Evolutionary conservation across 30 jellyfish, hydroid and myxozoan species (phyloP).

Genomic region (Cassiopea xamachana): DNA sequence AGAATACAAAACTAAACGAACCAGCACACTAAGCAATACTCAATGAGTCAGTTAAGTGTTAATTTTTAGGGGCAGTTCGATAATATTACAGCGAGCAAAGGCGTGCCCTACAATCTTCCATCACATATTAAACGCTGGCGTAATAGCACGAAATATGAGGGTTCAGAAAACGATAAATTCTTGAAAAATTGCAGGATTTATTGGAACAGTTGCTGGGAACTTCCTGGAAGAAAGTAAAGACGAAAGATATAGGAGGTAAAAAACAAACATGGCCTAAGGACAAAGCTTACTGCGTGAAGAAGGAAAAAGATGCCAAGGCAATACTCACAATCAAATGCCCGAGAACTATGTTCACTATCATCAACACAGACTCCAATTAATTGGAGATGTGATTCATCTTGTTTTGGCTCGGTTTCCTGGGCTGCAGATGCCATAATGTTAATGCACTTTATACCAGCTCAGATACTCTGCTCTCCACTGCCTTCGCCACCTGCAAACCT

Average conservation of each 20-base stretch:
- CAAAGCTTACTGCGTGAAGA: not conserved
- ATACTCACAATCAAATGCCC: conserved; percentile 89
- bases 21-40: too few species aligned
- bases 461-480: not conserved
- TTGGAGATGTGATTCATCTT: conserved; percentile 44
- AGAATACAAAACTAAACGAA: not conserved
- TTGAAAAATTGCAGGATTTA: too few species aligned
- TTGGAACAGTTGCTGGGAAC: too few species aligned
- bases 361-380: conserved; percentile 83
- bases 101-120: not conserved
- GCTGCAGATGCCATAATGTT: conserved; percentile 52
- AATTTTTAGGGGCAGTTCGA: not conserved
- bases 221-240: too few species aligned
- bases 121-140: not conserved
- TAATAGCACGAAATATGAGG: not conserved
- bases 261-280: not conserved
- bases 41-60: too few species aligned
- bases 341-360: conserved; percentile 76
- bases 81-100: not conserved
- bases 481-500: conserved; percentile 33
- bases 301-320: not conserved
- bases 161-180: too few species aligned
- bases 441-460: not conserved
- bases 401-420: conserved; percentile 47
- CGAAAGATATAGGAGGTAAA: too few species aligned